Base-by-base conservation (phyloP, 2,888 invertebrate genomes). In the Acleris sparsana region DNA sequence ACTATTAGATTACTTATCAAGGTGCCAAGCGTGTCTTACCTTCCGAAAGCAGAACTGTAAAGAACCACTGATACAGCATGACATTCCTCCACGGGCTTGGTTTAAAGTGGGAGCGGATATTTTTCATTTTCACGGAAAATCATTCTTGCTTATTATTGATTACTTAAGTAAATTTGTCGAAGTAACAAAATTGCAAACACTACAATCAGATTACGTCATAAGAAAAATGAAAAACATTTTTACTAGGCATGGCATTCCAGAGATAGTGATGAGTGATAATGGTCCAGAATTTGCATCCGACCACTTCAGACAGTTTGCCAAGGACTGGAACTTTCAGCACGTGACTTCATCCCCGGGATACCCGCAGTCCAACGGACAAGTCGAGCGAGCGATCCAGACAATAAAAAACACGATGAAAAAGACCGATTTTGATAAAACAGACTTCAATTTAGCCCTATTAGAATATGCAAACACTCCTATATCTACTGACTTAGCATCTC, bases 331-430 rank as follows among this genome's bases (percentile, higher is more conserved):
- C 33, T 33, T 33, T 33, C 11, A 33, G 3, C 33, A 33, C 13
- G 33, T 33, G 13, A 33, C 33, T 33, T 33, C 33, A 11, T 33
- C 33, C 11, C 33, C 33, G 0, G 9, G 33, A 11, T 33, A 13
- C 33, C 13, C 33, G 33, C 33, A 33, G 11, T 33, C 33, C 33
- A 33, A 33, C 11, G 33, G 33, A 33, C 33, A 53, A 53, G 53
- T 33, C 11, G 53, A 53, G 29, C 58, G 58, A 1, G 44, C 46
- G 17, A 22, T 58, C 20, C 58, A 58, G 29, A 46, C 20, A 25
- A 43, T 58, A 25, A 58, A 58, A 58, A 58, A 49, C 6, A 48
- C 17, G 49, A 58, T 58, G 58, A 44, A 46, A n/a, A 58, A 58
- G 46, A 58, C 48, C 9, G 29, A 25, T 25, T 58, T 48, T 17